These are phyloP conservation scores for Hippolais icterina DNA, from an alignment of 2,113 vertebrate species.

Conservation along the genomic window DNA sequence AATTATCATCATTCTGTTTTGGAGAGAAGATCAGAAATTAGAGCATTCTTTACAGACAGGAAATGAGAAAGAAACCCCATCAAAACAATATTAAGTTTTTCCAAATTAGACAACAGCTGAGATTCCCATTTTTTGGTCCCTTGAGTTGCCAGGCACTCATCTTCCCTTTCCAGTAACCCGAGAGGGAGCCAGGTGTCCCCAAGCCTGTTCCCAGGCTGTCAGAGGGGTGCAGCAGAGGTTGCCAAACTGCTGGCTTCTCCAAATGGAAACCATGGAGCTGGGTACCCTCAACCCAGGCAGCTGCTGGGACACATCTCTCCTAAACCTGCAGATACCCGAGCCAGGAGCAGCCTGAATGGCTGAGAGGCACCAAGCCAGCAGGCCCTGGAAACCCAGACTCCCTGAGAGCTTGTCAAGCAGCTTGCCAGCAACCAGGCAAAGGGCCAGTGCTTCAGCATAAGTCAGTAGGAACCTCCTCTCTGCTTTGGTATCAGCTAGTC, in stretches of 20 bases:
- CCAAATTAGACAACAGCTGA: not conserved
- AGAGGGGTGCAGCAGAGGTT: not conserved
- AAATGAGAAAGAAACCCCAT: not conserved
- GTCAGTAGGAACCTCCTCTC: not conserved
- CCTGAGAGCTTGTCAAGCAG: not conserved
- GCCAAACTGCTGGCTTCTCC: not conserved
- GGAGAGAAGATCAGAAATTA: not conserved
- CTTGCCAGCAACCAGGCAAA: constrained; percentile 7
- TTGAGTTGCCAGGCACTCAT: not conserved
- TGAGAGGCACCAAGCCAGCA: not conserved
- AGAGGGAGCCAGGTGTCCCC: not conserved
- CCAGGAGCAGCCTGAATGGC: not conserved
- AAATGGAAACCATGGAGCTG: constrained; percentile 5
- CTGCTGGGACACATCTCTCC: not conserved
- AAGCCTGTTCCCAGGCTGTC: not conserved
- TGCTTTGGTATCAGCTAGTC: not conserved
- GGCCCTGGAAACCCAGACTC: not conserved
- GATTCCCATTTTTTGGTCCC: not conserved
- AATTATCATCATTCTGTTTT: not conserved
- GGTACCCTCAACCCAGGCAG: not conserved
- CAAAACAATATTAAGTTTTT: constrained; percentile 12
- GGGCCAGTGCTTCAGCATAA: not conserved
- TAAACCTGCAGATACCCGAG: not conserved
- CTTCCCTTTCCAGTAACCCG: not conserved
- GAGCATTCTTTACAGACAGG: not conserved